Conservation (phyloP, 2,888 invertebrate species). For the Epinotia ramella region DNA sequence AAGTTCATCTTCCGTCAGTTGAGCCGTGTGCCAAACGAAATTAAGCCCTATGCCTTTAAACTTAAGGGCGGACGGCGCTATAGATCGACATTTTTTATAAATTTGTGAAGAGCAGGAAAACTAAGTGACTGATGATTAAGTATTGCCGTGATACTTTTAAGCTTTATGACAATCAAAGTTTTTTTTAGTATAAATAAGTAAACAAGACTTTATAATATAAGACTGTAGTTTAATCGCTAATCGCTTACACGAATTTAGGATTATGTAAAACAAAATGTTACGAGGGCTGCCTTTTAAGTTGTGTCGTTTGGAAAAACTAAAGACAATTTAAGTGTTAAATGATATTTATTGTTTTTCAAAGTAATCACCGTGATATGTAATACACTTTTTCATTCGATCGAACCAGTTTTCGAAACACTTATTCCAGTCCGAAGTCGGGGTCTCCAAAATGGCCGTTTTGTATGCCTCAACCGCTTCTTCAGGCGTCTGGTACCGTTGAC, state of each 20-base stretch:
- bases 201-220: background rate
- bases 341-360: too few species aligned
- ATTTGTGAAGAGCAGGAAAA: slow-evolving; percentile 35
- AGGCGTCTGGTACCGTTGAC: too few species aligned
- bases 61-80: slow-evolving; percentile 22
- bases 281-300: too few species aligned
- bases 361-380: too few species aligned
- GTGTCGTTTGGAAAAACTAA: too few species aligned
- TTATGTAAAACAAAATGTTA: background rate
- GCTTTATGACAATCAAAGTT: background rate
- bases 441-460: too few species aligned
- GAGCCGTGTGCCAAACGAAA: slow-evolving; percentile 44
- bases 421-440: too few species aligned
- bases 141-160: background rate
- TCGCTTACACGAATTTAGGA: slow-evolving; percentile 1
- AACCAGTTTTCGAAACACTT: too few species aligned
- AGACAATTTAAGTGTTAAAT: too few species aligned
- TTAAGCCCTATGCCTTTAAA: slow-evolving; percentile 44
- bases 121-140: slow-evolving; percentile 24
- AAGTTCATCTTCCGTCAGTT: slow-evolving; percentile 48
- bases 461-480: too few species aligned
- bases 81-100: background rate
- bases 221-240: background rate
- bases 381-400: too few species aligned
- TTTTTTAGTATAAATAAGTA: background rate